A percentile compares a stretch with the other conserved stretches of the same genome.
Conservation (phyloP, 2,113 vertebrate genomes). For the Thamnaconus septentrionalis region DNA sequence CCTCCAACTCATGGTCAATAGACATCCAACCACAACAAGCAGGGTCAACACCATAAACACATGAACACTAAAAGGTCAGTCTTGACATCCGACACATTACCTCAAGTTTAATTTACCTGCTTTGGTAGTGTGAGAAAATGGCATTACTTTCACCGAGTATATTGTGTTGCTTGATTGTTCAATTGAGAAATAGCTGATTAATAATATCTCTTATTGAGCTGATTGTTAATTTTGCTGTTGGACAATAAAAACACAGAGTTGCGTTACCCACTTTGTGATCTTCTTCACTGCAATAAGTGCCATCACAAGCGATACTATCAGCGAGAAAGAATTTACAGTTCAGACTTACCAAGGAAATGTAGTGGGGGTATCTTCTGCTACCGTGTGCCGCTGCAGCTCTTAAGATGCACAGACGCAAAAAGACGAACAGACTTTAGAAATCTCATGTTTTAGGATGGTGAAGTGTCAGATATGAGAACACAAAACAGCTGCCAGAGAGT, state of each 20-base stretch:
- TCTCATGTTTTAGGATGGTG: slow-evolving; percentile 20
- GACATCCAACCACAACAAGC: slow-evolving; percentile 34
- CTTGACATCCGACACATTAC: slow-evolving; percentile 12
- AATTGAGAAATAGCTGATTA: too few species aligned
- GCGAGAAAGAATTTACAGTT: background rate
- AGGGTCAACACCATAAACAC: slow-evolving; percentile 54
- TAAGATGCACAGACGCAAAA: background rate
- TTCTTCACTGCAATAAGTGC: background rate
- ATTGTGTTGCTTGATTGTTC: too few species aligned
- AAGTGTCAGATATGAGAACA: background rate
- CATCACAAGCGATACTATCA: background rate
- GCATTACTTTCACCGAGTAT: too few species aligned
- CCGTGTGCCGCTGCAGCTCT: slow-evolving; percentile 10
- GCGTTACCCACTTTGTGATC: too few species aligned
- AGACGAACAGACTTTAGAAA: slow-evolving; percentile 3
- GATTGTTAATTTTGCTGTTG: too few species aligned
- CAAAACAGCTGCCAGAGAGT: background rate
- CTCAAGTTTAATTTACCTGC: too few species aligned
- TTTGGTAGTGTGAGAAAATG: too few species aligned
- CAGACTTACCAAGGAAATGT: slow-evolving; percentile 24
- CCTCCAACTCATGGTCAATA: slow-evolving; percentile 46
- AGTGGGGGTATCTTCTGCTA: background rate
- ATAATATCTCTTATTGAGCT: too few species aligned
- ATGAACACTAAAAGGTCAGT: slow-evolving; percentile 23
- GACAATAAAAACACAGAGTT: too few species aligned